Conservation (phyloP, 2,113 vertebrate species). For the Semnornis frantzii region DNA sequence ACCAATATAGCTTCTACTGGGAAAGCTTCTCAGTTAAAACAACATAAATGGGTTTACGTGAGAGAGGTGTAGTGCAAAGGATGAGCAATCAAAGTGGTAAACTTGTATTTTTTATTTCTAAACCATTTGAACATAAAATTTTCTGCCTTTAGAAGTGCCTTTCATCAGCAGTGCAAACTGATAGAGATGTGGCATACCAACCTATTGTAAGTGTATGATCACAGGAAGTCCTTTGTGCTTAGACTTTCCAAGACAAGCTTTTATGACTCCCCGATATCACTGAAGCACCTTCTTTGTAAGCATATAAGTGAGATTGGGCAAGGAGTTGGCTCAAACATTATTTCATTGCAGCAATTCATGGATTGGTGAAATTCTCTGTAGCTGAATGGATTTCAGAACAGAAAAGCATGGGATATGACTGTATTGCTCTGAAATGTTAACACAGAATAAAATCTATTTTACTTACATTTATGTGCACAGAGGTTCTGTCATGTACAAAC, state of each 20-base stretch:
- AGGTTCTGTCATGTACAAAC: background rate
- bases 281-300: background rate
- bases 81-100: background rate
- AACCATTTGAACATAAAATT: background rate
- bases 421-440: background rate
- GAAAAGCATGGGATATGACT: background rate
- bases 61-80: background rate
- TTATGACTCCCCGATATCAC: background rate
- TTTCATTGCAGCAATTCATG: background rate
- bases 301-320: background rate
- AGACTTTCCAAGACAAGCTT: background rate
- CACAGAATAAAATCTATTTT: background rate
- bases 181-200: background rate
- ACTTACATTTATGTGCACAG: background rate
- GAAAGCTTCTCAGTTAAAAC: background rate
- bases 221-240: background rate
- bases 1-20: background rate
- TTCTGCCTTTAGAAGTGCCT: background rate
- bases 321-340: background rate
- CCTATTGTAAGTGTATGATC: background rate
- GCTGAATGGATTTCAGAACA: background rate
- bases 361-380: background rate
- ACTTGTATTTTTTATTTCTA: background rate
- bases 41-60: background rate
- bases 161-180: background rate